phyloP scores from a whole-genome alignment of 2,113 vertebrate genomes.

The Lophius piscatorius region DNA sequence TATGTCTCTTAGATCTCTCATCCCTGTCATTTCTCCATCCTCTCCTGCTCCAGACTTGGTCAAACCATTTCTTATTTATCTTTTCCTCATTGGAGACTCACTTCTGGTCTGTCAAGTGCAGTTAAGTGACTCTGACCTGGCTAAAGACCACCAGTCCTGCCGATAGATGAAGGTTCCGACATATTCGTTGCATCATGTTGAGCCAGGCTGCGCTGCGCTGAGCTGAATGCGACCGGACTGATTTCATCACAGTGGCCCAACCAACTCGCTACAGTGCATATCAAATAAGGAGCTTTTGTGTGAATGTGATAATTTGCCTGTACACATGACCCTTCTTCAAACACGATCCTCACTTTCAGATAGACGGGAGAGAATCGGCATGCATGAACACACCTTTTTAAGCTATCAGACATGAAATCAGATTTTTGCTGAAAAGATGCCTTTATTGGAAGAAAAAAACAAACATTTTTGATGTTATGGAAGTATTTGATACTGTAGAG shows the following conservation, averaged over 20 bases:
- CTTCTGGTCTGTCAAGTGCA: conserved; percentile 55
- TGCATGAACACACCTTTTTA: conserved; percentile 77
- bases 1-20: conserved; percentile 23
- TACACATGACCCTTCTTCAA: conserved; percentile 40
- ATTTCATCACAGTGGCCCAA: conserved; percentile 12
- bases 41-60: conserved; percentile 42
- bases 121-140: conserved; percentile 45
- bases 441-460: conserved; percentile 64
- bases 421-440: conserved; percentile 73
- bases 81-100: conserved; percentile 60
- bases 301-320: conserved; percentile 15
- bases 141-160: conserved; percentile 55
- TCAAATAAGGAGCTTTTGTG: conserved; percentile 15
- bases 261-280: background rate
- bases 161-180: conserved; percentile 63
- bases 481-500: conserved; percentile 73
- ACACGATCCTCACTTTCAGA: conserved; percentile 52
- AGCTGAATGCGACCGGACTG: conserved; percentile 2
- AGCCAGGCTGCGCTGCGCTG: conserved; percentile 18
- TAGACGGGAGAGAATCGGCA: conserved; percentile 63
- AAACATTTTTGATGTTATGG: conserved; percentile 46
- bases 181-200: conserved; percentile 29
- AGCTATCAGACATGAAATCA: conserved; percentile 68
- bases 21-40: conserved; percentile 21
- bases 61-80: conserved; percentile 61